Base-by-base conservation (phyloP, 2,113 vertebrate species). In the Eretmochelys imbricata region DNA sequence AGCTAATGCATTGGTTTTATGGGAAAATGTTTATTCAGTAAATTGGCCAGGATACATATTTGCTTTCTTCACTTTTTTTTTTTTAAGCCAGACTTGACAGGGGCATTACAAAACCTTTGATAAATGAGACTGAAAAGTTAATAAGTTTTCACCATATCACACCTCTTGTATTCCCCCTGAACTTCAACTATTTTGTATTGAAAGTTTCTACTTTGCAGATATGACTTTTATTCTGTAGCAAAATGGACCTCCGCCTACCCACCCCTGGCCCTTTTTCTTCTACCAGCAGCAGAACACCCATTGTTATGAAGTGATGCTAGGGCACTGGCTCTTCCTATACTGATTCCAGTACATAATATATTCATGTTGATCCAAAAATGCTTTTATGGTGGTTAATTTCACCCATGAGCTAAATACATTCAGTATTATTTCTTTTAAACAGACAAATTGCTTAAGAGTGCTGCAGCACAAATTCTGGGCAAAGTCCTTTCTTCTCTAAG, bases 331-430 rank as follows among this genome's bases (percentile, higher is more conserved):
- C 5, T 49, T 75, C 84, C 62, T 5, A 2, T 38, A 25, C 69
- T 76, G 72, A 38, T 46, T 24, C 19, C 22, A 46, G 25, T 9
- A 81, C 1, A 0, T 38, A 35, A 69, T n/a, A 69, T n/a, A 19
- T 31, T 17, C 17, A 0, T 0, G 0, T 54, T 65, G 50, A 88
- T 65, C 17, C 24, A 17, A 46, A 76, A 0, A 0, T 3, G 42
- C 4, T 57, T 31, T 35, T 25, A 46, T 24, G 22, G 22, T 16
- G 4, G 7, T 51, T 53, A 35, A 84, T 1, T 27, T 46, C 6
- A 10, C 46, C 57, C 48, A 79, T 76, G 6, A n/a, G 42, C 29
- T 42, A 48, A 84, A 54, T 38, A 72, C 10, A 72, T 17, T 72
- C n/a, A 72, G n/a, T 72, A 19, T 69, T 19, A 22, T 27, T 35